These are phyloP conservation scores for Axinella damicornis DNA, from an alignment of 37 sponge, comb jelly and placozoan species.

Conservation along the genomic window DNA sequence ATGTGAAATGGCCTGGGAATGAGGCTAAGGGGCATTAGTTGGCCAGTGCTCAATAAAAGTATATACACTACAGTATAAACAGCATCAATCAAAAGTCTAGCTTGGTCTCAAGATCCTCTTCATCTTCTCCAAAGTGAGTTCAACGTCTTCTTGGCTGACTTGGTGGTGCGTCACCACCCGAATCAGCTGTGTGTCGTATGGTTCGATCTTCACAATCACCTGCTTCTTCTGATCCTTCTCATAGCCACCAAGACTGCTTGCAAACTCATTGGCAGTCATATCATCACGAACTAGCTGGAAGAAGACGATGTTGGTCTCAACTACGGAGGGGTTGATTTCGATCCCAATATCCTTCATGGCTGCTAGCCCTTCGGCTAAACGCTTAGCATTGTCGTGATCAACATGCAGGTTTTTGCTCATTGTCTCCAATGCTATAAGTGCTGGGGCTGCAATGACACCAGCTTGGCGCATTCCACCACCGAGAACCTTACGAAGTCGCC, in stretches of 20 bases:
- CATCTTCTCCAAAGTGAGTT: slow-evolving; percentile 38
- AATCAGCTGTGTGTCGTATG: not conserved
- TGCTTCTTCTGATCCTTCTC: not conserved
- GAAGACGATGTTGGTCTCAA: slow-evolving; percentile 77
- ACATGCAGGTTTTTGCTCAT: slow-evolving; percentile 37
- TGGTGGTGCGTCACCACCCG: slow-evolving; percentile 59
- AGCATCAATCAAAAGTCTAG: too few relatives aligned
- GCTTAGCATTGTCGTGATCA: slow-evolving; percentile 78
- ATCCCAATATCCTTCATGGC: slow-evolving; percentile 57
- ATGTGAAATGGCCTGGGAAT: too few relatives aligned
- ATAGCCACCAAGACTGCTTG: slow-evolving; percentile 13
- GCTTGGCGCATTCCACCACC: slow-evolving; percentile 86
- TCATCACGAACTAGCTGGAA: slow-evolving; percentile 25
- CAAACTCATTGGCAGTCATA: slow-evolving; percentile 45
- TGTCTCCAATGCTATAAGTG: slow-evolving; percentile 64
- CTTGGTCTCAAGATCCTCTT: not conserved
- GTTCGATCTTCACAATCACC: slow-evolving; percentile 28
- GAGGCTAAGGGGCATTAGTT: too few relatives aligned
- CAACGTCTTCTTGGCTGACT: slow-evolving; percentile 48
- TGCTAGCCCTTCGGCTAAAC: slow-evolving; percentile 46
- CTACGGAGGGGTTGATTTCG: slow-evolving; percentile 25
- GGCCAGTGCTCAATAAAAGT: too few relatives aligned
- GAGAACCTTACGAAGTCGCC: slow-evolving; percentile 64
- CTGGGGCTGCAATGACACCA: slow-evolving; percentile 87
- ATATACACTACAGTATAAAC: too few relatives aligned